Evolutionary conservation across 64 coral and sea anemone genomes (phyloP).

Genomic region (Exaiptasia diaphana): DNA sequence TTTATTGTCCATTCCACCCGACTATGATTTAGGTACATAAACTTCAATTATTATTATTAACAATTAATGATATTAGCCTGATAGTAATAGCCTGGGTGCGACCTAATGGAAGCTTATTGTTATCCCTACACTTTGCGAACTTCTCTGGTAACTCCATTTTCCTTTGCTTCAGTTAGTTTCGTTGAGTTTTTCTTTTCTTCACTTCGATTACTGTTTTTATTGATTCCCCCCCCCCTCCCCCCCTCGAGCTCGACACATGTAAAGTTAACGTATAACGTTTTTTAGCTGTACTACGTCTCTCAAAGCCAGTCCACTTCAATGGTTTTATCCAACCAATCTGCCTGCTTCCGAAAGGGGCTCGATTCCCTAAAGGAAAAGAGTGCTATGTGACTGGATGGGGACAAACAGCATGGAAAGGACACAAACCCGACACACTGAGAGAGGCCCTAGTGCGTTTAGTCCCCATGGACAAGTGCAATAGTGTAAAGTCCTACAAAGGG

Average conservation of each 20-base stretch:
- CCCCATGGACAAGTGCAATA: slow-evolving; percentile 47
- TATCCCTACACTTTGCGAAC: too few species aligned
- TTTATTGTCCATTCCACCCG: slow-evolving; percentile 49
- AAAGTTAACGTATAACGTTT: not conserved
- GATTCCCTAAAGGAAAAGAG: slow-evolving; percentile 26
- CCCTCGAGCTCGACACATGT: not conserved
- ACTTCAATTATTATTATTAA: too few species aligned
- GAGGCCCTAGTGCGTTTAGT: slow-evolving; percentile 50
- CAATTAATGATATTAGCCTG: too few species aligned
- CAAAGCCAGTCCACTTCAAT: slow-evolving; percentile 28
- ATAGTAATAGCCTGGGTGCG: too few species aligned
- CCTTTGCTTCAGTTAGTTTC: too few species aligned
- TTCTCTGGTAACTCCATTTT: too few species aligned
- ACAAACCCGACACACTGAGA: slow-evolving; percentile 43
- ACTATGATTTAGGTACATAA: slow-evolving; percentile 87
- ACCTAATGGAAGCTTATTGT: too few species aligned
- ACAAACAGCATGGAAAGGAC: slow-evolving; percentile 38
- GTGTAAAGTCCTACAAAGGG: slow-evolving; percentile 31
- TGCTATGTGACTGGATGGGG: slow-evolving; percentile 69
- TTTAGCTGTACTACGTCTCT: slow-evolving; percentile 35
- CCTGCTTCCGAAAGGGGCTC: slow-evolving; percentile 37
- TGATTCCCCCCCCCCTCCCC: not conserved
- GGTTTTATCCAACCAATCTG: slow-evolving; percentile 56
- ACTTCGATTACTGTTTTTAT: too few species aligned
- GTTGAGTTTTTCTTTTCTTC: too few species aligned